A percentile compares a stretch with the other conserved stretches of the same genome.
Evolutionary conservation across 2,113 vertebrate species (phyloP).

Genomic region (Pundamilia nyererei): DNA sequence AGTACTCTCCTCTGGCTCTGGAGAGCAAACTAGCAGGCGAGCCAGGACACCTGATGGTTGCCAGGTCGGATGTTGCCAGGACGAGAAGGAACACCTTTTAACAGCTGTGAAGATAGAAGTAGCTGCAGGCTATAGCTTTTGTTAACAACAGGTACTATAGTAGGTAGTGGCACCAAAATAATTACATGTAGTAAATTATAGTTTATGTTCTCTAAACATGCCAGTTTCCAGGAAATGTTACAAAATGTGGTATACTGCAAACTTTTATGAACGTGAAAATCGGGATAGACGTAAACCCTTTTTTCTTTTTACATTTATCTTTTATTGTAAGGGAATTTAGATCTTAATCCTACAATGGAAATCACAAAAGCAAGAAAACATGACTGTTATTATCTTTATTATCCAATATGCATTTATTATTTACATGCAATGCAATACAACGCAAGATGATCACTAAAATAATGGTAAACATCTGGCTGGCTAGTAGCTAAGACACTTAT

Average conservation of each 20-base stretch:
- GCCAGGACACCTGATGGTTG: conserved; percentile 45
- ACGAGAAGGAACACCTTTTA: conserved; percentile 35
- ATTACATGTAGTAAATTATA: neutral
- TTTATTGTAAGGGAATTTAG: neutral
- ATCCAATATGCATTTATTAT: neutral
- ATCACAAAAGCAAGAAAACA: neutral
- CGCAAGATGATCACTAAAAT: neutral
- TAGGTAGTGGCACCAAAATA: neutral
- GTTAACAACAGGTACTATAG: neutral
- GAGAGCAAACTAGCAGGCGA: conserved; percentile 13
- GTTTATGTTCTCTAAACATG: neutral
- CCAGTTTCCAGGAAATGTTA: neutral
- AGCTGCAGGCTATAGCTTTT: neutral
- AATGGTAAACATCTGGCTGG: neutral
- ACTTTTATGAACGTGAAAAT: neutral
- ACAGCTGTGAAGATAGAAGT: neutral
- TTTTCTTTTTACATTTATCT: neutral
- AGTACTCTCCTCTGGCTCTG: conserved; percentile 19
- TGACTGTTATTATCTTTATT: neutral
- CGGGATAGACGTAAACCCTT: neutral
- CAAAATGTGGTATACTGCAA: neutral
- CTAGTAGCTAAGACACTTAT: neutral
- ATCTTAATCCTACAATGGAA: neutral
- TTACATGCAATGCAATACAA: neutral
- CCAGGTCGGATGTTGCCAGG: conserved; percentile 26